Percentiles rank a stretch among this genome's conserved stretches.
Conservation (phyloP, 2,113 vertebrate genomes). For the Protomyctophum bolini region DNA sequence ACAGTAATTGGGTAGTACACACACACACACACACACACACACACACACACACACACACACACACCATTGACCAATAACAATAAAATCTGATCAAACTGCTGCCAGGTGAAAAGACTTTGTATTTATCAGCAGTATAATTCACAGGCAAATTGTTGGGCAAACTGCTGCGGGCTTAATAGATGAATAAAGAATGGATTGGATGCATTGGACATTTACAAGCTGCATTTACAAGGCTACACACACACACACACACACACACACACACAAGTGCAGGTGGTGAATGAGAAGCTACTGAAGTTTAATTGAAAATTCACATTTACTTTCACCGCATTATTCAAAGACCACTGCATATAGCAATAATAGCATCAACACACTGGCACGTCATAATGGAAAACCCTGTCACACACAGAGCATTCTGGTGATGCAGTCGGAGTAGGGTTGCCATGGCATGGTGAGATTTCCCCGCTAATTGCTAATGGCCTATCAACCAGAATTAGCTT, state of each 20-base stretch:
- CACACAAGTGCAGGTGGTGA: slow-evolving; percentile 27
- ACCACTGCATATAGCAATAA: slow-evolving; percentile 43
- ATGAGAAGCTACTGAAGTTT: slow-evolving; percentile 39
- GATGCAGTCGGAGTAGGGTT: too few relatives aligned
- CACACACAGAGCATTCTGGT: too few relatives aligned
- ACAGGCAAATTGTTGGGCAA: slow-evolving; percentile 8
- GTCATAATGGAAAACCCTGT: too few relatives aligned
- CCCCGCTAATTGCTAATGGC: too few relatives aligned
- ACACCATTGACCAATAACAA: neutral
- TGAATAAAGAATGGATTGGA: slow-evolving; percentile 43
- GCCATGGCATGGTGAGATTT: too few relatives aligned
- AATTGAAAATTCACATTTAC: slow-evolving; percentile 68
- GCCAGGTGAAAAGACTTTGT: slow-evolving; percentile 17
- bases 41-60: neutral
- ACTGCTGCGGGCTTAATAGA: slow-evolving; percentile 25
- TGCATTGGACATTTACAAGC: slow-evolving; percentile 35
- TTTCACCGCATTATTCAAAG: slow-evolving; percentile 67
- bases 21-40: too few relatives aligned
- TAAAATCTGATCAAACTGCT: neutral
- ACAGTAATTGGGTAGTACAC: neutral
- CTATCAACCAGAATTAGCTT: too few relatives aligned
- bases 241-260: slow-evolving; percentile 6
- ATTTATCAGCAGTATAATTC: neutral
- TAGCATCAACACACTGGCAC: slow-evolving; percentile 5
- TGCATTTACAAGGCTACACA: neutral